Conservation (phyloP, 1,140 invertebrate species). For the Neoseiulus cucumeris region DNA sequence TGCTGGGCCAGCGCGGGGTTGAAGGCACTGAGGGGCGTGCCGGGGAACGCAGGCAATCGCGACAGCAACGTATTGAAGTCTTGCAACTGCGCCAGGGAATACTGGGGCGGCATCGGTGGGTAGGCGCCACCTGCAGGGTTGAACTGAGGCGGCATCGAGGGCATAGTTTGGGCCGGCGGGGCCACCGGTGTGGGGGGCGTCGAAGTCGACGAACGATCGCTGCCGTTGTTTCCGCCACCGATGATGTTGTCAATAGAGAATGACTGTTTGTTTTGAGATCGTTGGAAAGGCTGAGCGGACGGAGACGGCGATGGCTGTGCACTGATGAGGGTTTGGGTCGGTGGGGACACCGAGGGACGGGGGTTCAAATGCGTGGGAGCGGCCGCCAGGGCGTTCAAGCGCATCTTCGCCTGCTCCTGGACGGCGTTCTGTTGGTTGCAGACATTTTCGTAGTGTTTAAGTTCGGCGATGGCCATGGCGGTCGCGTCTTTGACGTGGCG, state of each 20-base stretch:
- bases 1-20: neutral
- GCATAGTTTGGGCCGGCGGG: slow-evolving; percentile 8
- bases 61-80: slow-evolving; percentile 14
- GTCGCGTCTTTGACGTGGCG: slow-evolving; percentile 47
- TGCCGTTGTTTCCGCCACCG: slow-evolving; percentile 23
- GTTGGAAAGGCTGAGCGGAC: slow-evolving; percentile 15
- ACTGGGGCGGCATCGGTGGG: slow-evolving; percentile 12
- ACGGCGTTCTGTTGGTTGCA: slow-evolving; percentile 21
- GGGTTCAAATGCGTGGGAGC: slow-evolving; percentile 23
- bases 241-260: slow-evolving; percentile 69
- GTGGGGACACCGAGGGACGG: slow-evolving; percentile 16
- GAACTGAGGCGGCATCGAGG: slow-evolving; percentile 13
- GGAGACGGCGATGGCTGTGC: slow-evolving; percentile 14
- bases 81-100: slow-evolving; percentile 16
- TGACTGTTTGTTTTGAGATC: slow-evolving; percentile 25
- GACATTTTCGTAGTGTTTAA: slow-evolving; percentile 36
- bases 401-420: slow-evolving; percentile 24
- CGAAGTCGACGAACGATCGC: neutral
- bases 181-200: slow-evolving; percentile 33
- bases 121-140: slow-evolving; percentile 14
- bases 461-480: slow-evolving; percentile 34
- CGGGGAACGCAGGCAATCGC: slow-evolving; percentile 7
- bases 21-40: slow-evolving; percentile 9
- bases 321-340: slow-evolving; percentile 13
- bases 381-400: slow-evolving; percentile 20